A percentile compares a stretch with the other conserved stretches of the same genome.
These are phyloP conservation scores for Glareola pratincola DNA, from an alignment of 2,113 vertebrate genomes.

Conservation along the genomic window DNA sequence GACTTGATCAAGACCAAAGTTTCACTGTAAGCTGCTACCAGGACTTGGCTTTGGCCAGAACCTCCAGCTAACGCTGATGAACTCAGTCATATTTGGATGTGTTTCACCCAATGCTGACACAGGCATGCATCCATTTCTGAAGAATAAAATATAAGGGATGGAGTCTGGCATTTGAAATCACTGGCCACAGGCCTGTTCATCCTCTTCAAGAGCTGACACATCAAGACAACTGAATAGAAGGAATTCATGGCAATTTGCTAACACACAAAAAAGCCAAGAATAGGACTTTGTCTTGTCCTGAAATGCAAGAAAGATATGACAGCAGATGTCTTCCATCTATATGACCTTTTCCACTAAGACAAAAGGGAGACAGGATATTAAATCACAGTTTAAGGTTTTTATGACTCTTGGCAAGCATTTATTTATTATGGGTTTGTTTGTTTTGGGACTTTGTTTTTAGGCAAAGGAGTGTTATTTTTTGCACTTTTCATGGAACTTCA, in stretches of 20 bases:
- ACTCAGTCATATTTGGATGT: background rate
- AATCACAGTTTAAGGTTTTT: conserved; percentile 51
- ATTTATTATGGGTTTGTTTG: conserved; percentile 45
- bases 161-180: background rate
- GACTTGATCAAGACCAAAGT: background rate
- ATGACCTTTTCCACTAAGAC: conserved; percentile 52
- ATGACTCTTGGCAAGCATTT: conserved; percentile 49
- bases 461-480: conserved; percentile 38
- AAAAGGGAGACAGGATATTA: conserved; percentile 64
- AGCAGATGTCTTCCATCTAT: conserved; percentile 59
- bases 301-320: conserved; percentile 23
- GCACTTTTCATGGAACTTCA: conserved; percentile 38
- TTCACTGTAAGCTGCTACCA: background rate
- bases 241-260: background rate
- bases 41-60: background rate
- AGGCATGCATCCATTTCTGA: background rate
- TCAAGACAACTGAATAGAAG: background rate
- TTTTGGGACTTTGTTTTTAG: conserved; percentile 47
- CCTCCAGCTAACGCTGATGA: background rate
- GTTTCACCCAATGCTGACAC: background rate
- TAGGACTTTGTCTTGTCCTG: background rate
- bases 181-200: background rate
- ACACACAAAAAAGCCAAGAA: background rate
- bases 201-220: background rate
- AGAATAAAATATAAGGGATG: background rate